Evolutionary conservation across 2,113 vertebrate species (phyloP).

Genomic region (Nothoprocta perdicaria): DNA sequence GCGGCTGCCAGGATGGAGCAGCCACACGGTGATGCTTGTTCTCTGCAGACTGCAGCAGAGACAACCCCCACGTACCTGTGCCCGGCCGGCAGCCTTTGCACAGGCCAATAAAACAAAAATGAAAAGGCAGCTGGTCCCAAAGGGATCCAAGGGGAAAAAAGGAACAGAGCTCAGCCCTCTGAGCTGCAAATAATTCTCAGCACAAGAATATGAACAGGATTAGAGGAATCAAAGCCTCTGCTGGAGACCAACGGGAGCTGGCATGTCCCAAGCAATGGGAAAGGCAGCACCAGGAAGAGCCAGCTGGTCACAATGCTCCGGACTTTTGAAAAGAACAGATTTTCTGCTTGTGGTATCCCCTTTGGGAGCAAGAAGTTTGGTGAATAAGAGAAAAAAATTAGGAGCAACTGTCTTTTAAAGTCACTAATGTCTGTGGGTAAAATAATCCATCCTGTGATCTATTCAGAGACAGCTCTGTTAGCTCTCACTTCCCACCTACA

Average conservation of each 20-base stretch:
- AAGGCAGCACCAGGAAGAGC: not conserved
- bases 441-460: not conserved
- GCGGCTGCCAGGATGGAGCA: conserved; percentile 39
- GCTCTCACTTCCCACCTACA: not conserved
- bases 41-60: conserved; percentile 44
- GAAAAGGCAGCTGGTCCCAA: not conserved
- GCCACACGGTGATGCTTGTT: not conserved
- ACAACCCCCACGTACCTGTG: not conserved
- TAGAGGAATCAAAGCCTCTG: not conserved
- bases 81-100: conserved; percentile 31
- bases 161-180: not conserved
- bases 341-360: not conserved
- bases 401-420: not conserved
- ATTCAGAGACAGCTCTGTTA: not conserved
- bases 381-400: not conserved
- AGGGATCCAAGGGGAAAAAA: not conserved
- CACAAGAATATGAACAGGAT: not conserved
- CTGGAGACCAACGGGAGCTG: fast-evolving
- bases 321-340: not conserved
- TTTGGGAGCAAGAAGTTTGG: not conserved
- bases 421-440: not conserved
- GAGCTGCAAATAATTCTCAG: not conserved
- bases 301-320: not conserved
- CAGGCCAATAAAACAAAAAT: not conserved
- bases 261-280: not conserved